Percentiles rank a stretch among this genome's conserved stretches.
phyloP scores from a whole-genome alignment of 1,140 invertebrate species.

The Drosophila bocki region DNA sequence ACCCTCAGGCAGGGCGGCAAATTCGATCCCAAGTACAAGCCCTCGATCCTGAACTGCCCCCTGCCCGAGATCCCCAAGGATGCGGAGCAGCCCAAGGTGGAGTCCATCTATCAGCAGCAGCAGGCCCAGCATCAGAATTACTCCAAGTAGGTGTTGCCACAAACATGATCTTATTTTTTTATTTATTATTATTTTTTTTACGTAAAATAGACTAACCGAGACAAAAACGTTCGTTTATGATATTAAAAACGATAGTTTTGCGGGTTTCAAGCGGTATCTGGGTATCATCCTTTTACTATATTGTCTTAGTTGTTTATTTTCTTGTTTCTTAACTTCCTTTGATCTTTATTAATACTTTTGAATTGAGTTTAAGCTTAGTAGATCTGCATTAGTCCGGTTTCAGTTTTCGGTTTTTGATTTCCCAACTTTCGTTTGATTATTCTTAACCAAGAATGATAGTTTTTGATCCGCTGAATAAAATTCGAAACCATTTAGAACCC shows the following conservation, averaged over 20 bases:
- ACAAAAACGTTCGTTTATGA: too few relatives aligned
- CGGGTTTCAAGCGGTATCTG: too few relatives aligned
- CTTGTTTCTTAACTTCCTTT: neutral
- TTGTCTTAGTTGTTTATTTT: too few relatives aligned
- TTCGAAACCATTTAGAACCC: conserved; percentile 54
- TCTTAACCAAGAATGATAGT: too few relatives aligned
- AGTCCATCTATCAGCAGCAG: conserved; percentile 78
- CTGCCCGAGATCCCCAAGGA: conserved; percentile 84
- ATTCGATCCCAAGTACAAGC: conserved; percentile 84
- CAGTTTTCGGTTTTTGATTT: too few relatives aligned
- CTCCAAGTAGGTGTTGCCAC: conserved; percentile 74
- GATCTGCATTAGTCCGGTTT: too few relatives aligned
- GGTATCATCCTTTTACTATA: too few relatives aligned
- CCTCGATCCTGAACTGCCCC: conserved; percentile 84
- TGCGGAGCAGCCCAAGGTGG: conserved; percentile 77
- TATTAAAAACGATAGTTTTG: too few relatives aligned
- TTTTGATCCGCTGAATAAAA: too few relatives aligned
- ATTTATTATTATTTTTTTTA: neutral
- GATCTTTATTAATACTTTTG: too few relatives aligned
- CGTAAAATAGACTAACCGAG: neutral
- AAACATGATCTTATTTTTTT: neutral
- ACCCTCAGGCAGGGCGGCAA: conserved; percentile 83
- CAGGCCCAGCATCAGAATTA: conserved; percentile 77
- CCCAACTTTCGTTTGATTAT: too few relatives aligned
- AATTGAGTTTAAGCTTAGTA: too few relatives aligned